phyloP scores from a whole-genome alignment of 2,113 vertebrate species.

The Nettapus auritus region DNA sequence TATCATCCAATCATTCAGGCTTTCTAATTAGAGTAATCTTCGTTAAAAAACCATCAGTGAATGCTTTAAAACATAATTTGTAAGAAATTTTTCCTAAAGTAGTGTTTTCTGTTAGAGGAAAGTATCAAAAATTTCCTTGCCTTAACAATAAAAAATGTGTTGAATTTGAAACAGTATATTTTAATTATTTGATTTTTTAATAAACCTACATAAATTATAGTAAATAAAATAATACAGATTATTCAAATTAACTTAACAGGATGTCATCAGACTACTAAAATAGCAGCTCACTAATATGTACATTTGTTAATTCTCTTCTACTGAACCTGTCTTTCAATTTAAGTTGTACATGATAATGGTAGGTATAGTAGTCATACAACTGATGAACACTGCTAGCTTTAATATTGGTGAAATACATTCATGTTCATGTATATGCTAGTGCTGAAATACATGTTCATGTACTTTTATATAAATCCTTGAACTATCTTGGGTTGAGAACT shows the following conservation, averaged over 20 bases:
- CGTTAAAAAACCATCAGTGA: not conserved
- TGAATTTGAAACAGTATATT: not conserved
- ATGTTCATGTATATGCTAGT: not conserved
- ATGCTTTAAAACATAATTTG: not conserved
- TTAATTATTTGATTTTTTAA: too few relatives aligned
- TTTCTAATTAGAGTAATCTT: not conserved
- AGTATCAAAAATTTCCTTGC: not conserved
- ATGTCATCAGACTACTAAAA: not conserved
- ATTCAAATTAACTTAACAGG: not conserved
- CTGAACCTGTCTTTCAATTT: not conserved
- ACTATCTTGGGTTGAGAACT: too few relatives aligned
- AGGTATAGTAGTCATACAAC: not conserved
- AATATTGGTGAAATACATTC: not conserved
- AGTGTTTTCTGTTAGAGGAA: not conserved
- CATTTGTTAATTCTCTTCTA: not conserved
- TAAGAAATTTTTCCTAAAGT: not conserved
- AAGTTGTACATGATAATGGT: not conserved
- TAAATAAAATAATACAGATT: not conserved
- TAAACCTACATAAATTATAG: not conserved
- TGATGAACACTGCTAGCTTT: not conserved
- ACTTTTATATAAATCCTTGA: not conserved
- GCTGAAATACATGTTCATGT: not conserved
- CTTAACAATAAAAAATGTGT: not conserved
- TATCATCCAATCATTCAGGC: fast-evolving
- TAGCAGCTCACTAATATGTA: fast-evolving